phyloP scores from a whole-genome alignment of 2,797 vertebrate genomes.

The Morelia viridis region DNA sequence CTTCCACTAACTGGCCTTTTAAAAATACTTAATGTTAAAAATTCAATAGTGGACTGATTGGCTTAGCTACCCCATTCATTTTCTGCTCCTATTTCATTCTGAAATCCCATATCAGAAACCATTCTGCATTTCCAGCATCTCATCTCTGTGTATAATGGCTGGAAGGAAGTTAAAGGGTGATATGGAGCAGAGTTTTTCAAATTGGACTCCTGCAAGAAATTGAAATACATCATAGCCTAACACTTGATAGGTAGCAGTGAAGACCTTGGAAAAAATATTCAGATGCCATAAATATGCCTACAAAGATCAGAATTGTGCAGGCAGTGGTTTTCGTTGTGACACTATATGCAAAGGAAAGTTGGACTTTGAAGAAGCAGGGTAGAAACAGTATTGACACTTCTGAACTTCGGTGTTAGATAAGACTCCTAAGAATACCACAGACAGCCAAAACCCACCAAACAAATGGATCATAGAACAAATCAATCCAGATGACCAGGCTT shows the following conservation, averaged over 20 bases:
- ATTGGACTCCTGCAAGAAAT: background rate
- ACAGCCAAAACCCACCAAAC: background rate
- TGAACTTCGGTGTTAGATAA: background rate
- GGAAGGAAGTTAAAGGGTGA: background rate
- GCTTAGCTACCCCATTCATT: background rate
- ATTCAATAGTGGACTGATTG: background rate
- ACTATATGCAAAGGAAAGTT: background rate
- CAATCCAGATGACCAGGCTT: background rate
- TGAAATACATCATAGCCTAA: background rate
- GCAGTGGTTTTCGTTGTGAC: background rate
- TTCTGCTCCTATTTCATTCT: background rate
- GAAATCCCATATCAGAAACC: background rate
- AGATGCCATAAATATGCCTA: background rate
- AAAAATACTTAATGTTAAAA: background rate
- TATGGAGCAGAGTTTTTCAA: background rate
- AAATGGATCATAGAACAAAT: background rate
- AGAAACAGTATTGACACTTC: background rate
- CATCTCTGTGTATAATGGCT: background rate
- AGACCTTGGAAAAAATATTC: background rate
- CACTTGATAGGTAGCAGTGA: background rate
- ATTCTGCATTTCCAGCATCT: background rate
- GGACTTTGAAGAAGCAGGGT: background rate
- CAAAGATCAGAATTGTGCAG: background rate
- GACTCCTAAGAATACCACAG: background rate
- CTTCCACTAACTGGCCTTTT: background rate